These are phyloP conservation scores for Leptopilina boulardi DNA, from an alignment of 1,140 invertebrate species.

Conservation along the genomic window DNA sequence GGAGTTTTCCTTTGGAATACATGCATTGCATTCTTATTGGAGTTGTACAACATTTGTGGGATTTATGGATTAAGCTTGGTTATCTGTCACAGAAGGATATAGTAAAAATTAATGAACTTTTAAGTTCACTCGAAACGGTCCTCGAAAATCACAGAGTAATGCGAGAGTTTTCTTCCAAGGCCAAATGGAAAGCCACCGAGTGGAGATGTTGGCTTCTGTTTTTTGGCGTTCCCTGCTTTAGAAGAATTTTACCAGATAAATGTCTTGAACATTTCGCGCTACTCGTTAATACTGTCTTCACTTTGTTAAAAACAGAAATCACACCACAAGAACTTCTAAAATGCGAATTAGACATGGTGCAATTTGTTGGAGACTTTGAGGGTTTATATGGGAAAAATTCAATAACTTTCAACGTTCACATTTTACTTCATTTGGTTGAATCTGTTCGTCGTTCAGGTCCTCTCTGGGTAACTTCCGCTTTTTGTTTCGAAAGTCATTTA, in stretches of 20 bases:
- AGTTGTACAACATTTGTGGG: conserved; percentile 33
- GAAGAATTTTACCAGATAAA: conserved; percentile 40
- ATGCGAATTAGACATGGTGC: conserved; percentile 49
- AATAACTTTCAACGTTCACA: conserved; percentile 54
- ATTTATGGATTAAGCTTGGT: background rate
- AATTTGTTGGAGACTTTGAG: conserved; percentile 53
- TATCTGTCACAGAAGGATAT: conserved; percentile 7
- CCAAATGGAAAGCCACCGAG: conserved; percentile 39
- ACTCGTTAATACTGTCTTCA: conserved; percentile 45
- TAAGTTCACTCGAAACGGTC: background rate
- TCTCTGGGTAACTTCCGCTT: conserved; percentile 51
- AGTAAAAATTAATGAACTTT: background rate
- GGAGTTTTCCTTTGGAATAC: conserved; percentile 37
- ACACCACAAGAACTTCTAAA: conserved; percentile 44
- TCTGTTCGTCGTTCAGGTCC: conserved; percentile 48
- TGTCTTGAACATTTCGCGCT: conserved; percentile 47
- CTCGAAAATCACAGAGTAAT: conserved; percentile 37
- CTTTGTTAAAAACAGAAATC: conserved; percentile 40
- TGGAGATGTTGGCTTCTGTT: conserved; percentile 52
- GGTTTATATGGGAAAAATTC: conserved; percentile 41
- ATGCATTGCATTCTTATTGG: conserved; percentile 36
- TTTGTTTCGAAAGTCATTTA: conserved; percentile 50
- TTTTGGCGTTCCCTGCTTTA: conserved; percentile 51
- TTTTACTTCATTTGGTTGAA: conserved; percentile 42
- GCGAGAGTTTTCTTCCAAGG: conserved; percentile 24